A percentile compares a stretch with the other conserved stretches of the same genome.
These are phyloP conservation scores for Rhopalosiphum maidis DNA, from an alignment of 1,140 invertebrate genomes.

Conservation along the genomic window DNA sequence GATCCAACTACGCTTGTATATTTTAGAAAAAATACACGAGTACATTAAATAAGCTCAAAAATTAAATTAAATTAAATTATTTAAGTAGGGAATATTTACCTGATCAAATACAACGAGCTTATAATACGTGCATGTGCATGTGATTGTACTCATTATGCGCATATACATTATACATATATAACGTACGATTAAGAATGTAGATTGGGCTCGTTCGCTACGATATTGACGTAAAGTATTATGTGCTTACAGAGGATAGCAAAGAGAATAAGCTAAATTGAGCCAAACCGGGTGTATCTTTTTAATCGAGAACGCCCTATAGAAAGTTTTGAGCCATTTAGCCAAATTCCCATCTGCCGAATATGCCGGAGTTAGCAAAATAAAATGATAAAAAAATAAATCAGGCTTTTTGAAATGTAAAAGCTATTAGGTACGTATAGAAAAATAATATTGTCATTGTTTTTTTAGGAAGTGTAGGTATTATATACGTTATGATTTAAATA, in stretches of 20 bases:
- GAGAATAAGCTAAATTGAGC: constrained; percentile 36
- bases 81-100: neutral
- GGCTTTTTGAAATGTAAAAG: neutral
- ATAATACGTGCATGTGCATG: neutral
- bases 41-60: neutral
- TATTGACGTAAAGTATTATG: constrained; percentile 32
- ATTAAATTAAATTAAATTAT: neutral
- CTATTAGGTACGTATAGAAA: neutral
- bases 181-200: neutral
- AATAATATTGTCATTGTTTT: neutral
- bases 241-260: neutral
- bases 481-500: neutral
- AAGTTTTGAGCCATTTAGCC: neutral
- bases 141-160: neutral
- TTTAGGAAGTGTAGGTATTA: neutral
- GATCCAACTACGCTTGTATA: neutral
- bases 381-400: neutral
- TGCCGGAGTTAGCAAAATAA: neutral
- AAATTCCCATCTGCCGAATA: neutral
- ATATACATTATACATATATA: neutral
- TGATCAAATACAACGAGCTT: neutral
- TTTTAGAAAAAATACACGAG: neutral
- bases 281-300: neutral
- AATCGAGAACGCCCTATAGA: constrained; percentile 20
- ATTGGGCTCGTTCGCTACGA: neutral